Evolutionary conservation across 2,888 invertebrate species (phyloP).

Genomic region (Harmothoe impar): DNA sequence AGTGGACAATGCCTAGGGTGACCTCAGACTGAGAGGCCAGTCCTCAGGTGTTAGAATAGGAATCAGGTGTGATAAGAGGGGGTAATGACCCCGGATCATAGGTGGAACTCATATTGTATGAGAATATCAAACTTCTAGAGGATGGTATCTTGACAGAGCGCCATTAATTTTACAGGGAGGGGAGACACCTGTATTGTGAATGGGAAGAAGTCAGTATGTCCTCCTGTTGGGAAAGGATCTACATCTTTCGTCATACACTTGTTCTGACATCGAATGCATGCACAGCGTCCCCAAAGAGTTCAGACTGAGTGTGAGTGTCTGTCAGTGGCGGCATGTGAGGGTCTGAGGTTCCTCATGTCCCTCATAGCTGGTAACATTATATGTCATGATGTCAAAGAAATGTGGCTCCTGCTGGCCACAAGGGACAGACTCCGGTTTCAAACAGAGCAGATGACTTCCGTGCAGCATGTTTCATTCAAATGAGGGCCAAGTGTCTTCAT

Average conservation of each 20-base stretch:
- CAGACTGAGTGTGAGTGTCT: too few relatives aligned
- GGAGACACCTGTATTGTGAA: not conserved
- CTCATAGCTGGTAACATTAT: not conserved
- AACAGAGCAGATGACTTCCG: not conserved
- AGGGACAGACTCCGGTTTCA: constrained; percentile 12
- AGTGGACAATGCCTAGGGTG: not conserved
- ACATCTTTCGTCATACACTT: too few relatives aligned
- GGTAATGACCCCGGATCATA: not conserved
- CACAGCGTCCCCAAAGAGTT: too few relatives aligned
- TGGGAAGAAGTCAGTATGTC: too few relatives aligned
- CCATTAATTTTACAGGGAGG: not conserved
- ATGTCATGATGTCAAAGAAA: constrained; percentile 2
- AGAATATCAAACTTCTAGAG: constrained; percentile 6
- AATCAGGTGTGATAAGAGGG: not conserved
- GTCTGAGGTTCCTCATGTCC: not conserved
- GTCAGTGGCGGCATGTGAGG: not conserved
- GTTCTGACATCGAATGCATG: too few relatives aligned
- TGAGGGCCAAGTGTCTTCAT: not conserved
- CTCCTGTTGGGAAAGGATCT: too few relatives aligned
- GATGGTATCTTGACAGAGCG: not conserved
- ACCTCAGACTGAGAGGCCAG: not conserved
- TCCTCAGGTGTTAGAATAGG: constrained; percentile 10
- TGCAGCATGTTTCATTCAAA: not conserved
- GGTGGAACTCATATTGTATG: not conserved
- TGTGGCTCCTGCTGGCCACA: not conserved